Conservation (phyloP, 2,797 vertebrate species). For the Loris lydekkerianus region DNA sequence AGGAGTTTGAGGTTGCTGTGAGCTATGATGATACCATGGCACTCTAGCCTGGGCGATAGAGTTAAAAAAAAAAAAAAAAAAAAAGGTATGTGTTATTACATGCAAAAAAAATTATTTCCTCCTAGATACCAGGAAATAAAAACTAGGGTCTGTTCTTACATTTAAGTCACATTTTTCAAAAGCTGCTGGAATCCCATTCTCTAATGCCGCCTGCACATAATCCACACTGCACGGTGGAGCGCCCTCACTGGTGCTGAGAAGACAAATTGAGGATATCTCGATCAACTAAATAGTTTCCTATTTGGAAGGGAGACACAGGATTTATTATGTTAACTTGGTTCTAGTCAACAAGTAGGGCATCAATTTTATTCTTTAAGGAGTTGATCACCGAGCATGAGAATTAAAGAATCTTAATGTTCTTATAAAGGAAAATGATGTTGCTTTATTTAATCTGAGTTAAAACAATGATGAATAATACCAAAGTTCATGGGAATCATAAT, state of each 20-base stretch:
- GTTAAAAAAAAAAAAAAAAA: background rate
- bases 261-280: background rate
- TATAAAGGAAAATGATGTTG: constrained; percentile 3
- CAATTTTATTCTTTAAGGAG: constrained; percentile 19
- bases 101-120: background rate
- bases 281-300: background rate
- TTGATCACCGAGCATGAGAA: background rate
- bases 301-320: background rate
- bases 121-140: background rate
- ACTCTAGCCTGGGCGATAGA: background rate
- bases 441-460: constrained; percentile 33
- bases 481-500: background rate
- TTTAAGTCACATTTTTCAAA: background rate
- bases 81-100: background rate
- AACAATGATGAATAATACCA: background rate
- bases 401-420: background rate
- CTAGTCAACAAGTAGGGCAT: background rate
- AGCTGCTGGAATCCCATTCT: background rate
- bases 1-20: background rate
- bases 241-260: background rate
- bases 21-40: background rate
- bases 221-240: background rate
- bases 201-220: background rate
- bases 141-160: background rate
- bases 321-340: constrained; percentile 17